These are phyloP conservation scores for Enteromius fasciolatus DNA, from an alignment of 2,797 vertebrate genomes.

Conservation along the genomic window DNA sequence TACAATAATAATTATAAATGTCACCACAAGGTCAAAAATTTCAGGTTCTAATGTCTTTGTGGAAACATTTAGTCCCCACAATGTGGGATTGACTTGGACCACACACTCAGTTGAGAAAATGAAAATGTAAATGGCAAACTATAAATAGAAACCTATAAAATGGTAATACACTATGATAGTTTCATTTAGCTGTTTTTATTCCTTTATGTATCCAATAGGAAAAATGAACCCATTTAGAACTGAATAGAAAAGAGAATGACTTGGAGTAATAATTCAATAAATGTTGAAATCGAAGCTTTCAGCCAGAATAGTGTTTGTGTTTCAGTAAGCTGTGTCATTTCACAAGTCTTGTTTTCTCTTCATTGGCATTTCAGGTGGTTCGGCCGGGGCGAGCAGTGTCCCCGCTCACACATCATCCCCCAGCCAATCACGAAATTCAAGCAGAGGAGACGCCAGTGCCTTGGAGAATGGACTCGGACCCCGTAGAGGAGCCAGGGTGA, in stretches of 20 bases:
- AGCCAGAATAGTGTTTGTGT: not conserved
- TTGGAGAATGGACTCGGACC: conserved; percentile 63
- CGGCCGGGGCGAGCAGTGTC: conserved; percentile 62
- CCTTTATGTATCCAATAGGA: not conserved
- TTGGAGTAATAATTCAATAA: conserved; percentile 9
- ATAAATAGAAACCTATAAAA: conserved; percentile 18
- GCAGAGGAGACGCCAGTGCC: conserved; percentile 64
- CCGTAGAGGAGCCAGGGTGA: conserved; percentile 40
- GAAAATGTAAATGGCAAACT: not conserved
- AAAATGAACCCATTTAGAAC: not conserved
- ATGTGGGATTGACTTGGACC: not conserved
- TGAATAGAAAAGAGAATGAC: conserved; percentile 9
- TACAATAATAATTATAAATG: too few relatives aligned
- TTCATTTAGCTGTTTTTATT: conserved; percentile 2
- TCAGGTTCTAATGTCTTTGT: not conserved
- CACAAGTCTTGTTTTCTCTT: conserved; percentile 19
- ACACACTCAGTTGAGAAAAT: too few relatives aligned
- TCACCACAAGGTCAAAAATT: not conserved
- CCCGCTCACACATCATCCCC: conserved; percentile 71
- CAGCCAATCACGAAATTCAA: conserved; percentile 76
- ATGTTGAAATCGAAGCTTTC: not conserved
- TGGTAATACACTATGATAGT: not conserved
- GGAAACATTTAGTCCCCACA: not conserved
- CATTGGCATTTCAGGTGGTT: conserved; percentile 65
- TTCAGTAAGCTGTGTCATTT: conserved; percentile 1